These are phyloP conservation scores for Sus cebifrons DNA, from an alignment of 2,797 vertebrate genomes.

Conservation along the genomic window DNA sequence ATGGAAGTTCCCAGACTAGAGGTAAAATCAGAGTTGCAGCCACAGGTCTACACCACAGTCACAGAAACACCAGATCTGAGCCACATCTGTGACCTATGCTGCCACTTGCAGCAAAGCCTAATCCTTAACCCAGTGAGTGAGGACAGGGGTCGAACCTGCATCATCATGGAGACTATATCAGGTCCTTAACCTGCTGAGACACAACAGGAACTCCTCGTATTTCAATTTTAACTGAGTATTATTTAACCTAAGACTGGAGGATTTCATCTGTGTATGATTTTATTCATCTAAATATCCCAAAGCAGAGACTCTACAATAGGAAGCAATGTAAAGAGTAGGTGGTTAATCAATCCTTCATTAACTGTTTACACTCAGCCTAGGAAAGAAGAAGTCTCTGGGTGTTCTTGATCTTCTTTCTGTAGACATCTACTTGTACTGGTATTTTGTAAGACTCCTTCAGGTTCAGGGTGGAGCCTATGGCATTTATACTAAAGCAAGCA, in stretches of 20 bases:
- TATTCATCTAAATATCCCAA: conserved; percentile 37
- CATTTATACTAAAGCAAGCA: background rate
- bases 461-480: background rate
- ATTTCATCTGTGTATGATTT: background rate
- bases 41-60: no score
- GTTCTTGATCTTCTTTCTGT: conserved; percentile 21
- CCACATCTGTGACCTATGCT: no score
- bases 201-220: no score
- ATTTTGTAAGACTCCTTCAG: background rate
- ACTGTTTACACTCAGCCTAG: background rate
- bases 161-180: no score
- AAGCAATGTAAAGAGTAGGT: background rate
- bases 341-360: background rate
- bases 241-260: background rate
- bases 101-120: no score
- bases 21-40: no score
- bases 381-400: background rate
- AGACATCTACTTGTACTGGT: no score
- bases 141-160: no score
- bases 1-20: no score
- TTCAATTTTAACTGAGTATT: background rate
- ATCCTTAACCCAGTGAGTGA: no score
- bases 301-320: conserved; percentile 37
- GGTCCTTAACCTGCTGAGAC: no score
- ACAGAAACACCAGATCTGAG: no score